Base-by-base conservation (phyloP, 2,888 invertebrate species). In the Thyatira batis region DNA sequence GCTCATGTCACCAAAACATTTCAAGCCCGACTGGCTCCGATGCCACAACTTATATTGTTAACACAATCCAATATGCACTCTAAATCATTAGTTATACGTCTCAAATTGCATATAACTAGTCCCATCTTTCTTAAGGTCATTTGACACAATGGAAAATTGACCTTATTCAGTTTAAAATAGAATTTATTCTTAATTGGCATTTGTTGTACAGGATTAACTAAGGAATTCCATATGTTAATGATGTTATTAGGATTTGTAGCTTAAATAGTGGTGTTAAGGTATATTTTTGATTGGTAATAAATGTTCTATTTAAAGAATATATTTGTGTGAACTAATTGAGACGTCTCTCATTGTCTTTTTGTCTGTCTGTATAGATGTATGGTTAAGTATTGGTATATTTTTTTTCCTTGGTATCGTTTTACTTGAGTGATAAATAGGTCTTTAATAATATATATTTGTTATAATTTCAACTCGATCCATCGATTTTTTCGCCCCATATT, bases 1-100 rank as follows among this genome's bases (percentile, higher is more conserved):
- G 81, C 77, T 82, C 89, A 86, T 92, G 92, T 92, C 91, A 92
- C 90, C 90, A 90, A 90, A 89, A 90, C 90, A 90, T 90, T 89
- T 89, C 85, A 87, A 85, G 84, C 85, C 75, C 74, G 79, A 78
- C 81, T 84, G 79, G 72, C 68, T 69, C 58, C 65, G 72, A 74
- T 76, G 69, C 66, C 71, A 67, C 73, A 78, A 72, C 73, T 71
- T 57, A 55, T 55, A 65, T 60, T 54, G 53, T 59, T 27, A 54
- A 63, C 61, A 20, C 61, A 64, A 46, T 52, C 50, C 57, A 77
- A 69, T 61, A 59, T 55, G 54, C 28, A 71, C 77, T 57, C 49
- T 73, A 73, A 20, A 0, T 0, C 13, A 11, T 51, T 53, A 48
- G 21, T 51, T 49, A 63, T 80, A 81, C 55, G 68, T 57, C 52